Conservation (phyloP, 2,888 invertebrate species). For the Apantesis nais region DNA sequence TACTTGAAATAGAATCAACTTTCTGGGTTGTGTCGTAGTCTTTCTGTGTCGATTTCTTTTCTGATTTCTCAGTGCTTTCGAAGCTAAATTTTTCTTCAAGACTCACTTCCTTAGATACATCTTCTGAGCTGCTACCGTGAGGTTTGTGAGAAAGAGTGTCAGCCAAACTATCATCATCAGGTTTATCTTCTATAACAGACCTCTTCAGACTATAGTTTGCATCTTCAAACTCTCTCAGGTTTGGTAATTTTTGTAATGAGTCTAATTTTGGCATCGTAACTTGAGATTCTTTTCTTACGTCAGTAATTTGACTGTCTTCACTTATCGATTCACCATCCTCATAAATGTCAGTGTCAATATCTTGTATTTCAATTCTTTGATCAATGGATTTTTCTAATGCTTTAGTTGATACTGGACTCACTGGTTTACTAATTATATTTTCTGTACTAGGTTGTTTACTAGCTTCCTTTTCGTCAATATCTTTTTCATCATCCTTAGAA, state of each 20-base stretch:
- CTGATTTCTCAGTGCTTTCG: constrained; percentile 72
- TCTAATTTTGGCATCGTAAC: constrained; percentile 37
- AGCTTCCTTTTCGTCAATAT: constrained; percentile 51
- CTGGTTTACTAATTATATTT: constrained; percentile 11
- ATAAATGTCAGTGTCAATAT: constrained; percentile 35
- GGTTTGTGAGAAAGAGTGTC: constrained; percentile 57
- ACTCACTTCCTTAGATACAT: constrained; percentile 74
- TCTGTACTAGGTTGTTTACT: constrained; percentile 1
- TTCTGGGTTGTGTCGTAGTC: constrained; percentile 49
- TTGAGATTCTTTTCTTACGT: constrained; percentile 38
- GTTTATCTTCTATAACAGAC: constrained; percentile 37
- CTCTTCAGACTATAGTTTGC: constrained; percentile 43
- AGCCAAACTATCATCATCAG: constrained; percentile 52
- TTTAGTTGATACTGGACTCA: neutral
- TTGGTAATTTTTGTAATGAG: constrained; percentile 44
- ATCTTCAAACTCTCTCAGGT: constrained; percentile 44
- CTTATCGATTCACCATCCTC: constrained; percentile 51
- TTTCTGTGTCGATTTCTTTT: constrained; percentile 48
- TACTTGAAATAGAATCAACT: constrained; percentile 35
- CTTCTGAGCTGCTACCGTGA: constrained; percentile 76
- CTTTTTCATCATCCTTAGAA: constrained; percentile 51
- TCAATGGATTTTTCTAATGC: constrained; percentile 3
- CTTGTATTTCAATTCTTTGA: constrained; percentile 18
- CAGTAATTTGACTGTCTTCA: constrained; percentile 50
- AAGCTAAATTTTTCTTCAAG: constrained; percentile 79